Base-by-base conservation (phyloP, 2,113 vertebrate species). In the Petromus typicus region DNA sequence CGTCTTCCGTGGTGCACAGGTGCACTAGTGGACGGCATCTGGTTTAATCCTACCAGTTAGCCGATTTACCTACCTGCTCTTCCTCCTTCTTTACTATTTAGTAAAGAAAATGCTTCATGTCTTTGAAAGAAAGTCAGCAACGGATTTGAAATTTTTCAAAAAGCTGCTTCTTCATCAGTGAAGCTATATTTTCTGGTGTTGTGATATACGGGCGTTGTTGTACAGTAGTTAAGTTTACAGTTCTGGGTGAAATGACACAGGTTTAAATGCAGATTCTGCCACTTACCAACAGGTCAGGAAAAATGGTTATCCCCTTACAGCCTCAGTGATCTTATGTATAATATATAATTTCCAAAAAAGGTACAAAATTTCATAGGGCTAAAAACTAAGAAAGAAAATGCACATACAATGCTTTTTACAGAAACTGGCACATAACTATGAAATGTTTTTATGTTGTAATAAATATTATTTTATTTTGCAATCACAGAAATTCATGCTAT, bases 51-150 rank as follows among this genome's bases (percentile, higher is more conserved):
- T 81, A 80, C 27, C 22, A 43, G 61, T 80, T 37, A 84, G 57
- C 57, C 71, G 27, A 45, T 69, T 92, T 83, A 20, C 82, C 30
- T 25, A 92, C 45, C 59, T 85, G 54, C 45, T 64, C 82, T 23
- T 93, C 78, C 17, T 82, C 80, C n/a, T 54, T 84, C 63, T 83
- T 85, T 80, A 48, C 71, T 89, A 14, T 75, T 89, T 86, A 43
- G 56, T 32, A 73, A 91, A 80, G 57, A 90, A 69, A 90, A 67
- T 10, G 90, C 34, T 80, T 94, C 20, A 67, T 87, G 81, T 16
- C 37, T 96, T 95, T 81, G 48, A 75, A 86, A 40, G 18, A 64
- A 96, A 90, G 76, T 63, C 61, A 82, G 43, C n/a, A 88, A 69
- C 32, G 63, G n/a, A 75, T 82, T 12, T 43, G 32, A 80, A 82